Conservation (phyloP, 2,888 invertebrate species). For the Agrochola macilenta region DNA sequence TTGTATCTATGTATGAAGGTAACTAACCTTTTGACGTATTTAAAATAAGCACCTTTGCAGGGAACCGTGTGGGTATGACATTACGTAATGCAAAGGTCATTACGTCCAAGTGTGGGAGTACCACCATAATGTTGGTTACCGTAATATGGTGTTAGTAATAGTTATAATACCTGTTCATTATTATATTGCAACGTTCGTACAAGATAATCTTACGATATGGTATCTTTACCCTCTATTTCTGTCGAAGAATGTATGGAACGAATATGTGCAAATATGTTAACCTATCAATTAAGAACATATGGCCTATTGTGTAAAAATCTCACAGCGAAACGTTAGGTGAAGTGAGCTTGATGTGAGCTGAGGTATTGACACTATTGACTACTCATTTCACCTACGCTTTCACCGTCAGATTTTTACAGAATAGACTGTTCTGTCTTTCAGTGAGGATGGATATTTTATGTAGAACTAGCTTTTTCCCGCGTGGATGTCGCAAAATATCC, state of each 20-base stretch:
- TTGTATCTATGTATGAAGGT: constrained; percentile 31
- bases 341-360: no score
- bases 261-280: not conserved
- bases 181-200: constrained; percentile 44
- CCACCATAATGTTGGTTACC: constrained; percentile 38
- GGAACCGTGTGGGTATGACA: constrained; percentile 61
- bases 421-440: no score
- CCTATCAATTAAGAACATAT: no score
- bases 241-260: not conserved
- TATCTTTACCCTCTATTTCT: constrained; percentile 40
- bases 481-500: no score
- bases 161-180: constrained; percentile 65
- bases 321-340: no score
- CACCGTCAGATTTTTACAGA: no score
- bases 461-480: no score
- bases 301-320: no score
- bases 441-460: no score
- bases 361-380: no score
- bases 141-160: constrained; percentile 64
- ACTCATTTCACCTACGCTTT: no score
- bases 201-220: constrained; percentile 41
- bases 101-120: constrained; percentile 70
- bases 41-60: constrained; percentile 55
- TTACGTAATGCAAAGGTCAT: constrained; percentile 74
- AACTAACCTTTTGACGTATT: constrained; percentile 61